Evolutionary conservation across 2,888 invertebrate species (phyloP).

Genomic region (Athalia rosae): DNA sequence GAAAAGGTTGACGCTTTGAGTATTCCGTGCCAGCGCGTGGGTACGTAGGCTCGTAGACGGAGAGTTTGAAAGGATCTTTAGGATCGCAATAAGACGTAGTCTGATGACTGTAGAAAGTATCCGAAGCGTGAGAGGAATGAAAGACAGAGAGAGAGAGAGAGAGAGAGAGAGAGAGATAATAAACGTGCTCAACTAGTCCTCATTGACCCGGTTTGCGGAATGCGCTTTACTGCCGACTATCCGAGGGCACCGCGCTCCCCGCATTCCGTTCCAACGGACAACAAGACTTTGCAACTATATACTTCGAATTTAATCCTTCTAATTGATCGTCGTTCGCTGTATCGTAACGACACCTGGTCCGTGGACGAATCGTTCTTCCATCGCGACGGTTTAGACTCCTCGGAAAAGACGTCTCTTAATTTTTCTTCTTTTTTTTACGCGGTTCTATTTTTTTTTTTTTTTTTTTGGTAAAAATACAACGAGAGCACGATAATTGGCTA

Average conservation of each 20-base stretch:
- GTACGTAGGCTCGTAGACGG: neutral
- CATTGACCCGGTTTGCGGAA: constrained; percentile 40
- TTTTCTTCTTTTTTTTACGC: too few species aligned
- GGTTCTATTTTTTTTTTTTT: too few species aligned
- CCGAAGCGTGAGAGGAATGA: neutral
- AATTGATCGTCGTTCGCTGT: too few species aligned
- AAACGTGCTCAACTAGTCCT: constrained; percentile 42
- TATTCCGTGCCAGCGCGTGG: constrained; percentile 16
- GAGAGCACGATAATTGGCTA: too few species aligned
- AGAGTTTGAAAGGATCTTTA: constrained; percentile 26
- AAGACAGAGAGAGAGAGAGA: constrained; percentile 28
- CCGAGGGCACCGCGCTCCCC: neutral
- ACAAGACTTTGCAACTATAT: neutral
- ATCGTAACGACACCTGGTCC: too few species aligned
- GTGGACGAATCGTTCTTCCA: too few species aligned
- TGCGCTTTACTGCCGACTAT: constrained; percentile 10
- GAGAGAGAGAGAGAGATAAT: constrained; percentile 35
- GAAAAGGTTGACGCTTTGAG: constrained; percentile 9
- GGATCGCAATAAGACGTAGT: constrained; percentile 29
- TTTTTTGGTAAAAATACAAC: too few species aligned
- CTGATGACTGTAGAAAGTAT: constrained; percentile 37
- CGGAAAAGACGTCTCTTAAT: too few species aligned
- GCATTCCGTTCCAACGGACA: constrained; percentile 26
- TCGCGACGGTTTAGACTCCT: too few species aligned
- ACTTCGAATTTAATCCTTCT: neutral